phyloP scores from a whole-genome alignment of 2,797 vertebrate species.

The Danio jaintianensis region DNA sequence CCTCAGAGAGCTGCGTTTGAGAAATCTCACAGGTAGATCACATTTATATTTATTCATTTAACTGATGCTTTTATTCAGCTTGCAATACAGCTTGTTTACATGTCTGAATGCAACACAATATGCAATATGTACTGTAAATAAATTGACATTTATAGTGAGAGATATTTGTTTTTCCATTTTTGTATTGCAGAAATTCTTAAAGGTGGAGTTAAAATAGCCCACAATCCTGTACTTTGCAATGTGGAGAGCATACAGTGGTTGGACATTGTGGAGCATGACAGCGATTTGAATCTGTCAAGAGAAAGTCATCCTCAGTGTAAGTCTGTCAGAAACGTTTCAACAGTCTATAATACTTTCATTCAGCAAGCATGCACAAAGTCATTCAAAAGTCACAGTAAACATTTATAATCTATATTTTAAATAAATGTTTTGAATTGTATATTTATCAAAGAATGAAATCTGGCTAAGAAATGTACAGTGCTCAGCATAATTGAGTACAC shows the following conservation, averaged over 20 bases:
- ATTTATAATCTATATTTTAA: neutral
- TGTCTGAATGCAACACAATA: neutral
- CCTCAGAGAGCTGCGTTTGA: conserved; percentile 82
- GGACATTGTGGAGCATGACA: conserved; percentile 81
- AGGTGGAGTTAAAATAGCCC: conserved; percentile 85
- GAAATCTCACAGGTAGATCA: conserved; percentile 81
- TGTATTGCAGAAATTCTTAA: conserved; percentile 85
- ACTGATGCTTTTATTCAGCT: neutral
- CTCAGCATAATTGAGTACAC: too few relatives aligned
- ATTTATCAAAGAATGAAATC: neutral
- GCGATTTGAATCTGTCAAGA: conserved; percentile 36
- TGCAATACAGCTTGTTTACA: neutral
- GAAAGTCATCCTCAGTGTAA: conserved; percentile 69
- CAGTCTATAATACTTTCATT: neutral
- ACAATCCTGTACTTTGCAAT: conserved; percentile 86
- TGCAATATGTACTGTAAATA: neutral
- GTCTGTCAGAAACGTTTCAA: conserved; percentile 58
- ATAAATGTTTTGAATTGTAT: neutral
- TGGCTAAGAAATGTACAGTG: too few relatives aligned
- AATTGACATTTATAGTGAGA: neutral
- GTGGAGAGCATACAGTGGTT: conserved; percentile 86
- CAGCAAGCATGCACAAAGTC: neutral
- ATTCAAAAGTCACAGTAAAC: neutral
- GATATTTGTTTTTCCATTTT: neutral
- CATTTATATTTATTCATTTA: neutral